phyloP scores from a whole-genome alignment of 2,797 vertebrate species.

The Xenops minutus region DNA sequence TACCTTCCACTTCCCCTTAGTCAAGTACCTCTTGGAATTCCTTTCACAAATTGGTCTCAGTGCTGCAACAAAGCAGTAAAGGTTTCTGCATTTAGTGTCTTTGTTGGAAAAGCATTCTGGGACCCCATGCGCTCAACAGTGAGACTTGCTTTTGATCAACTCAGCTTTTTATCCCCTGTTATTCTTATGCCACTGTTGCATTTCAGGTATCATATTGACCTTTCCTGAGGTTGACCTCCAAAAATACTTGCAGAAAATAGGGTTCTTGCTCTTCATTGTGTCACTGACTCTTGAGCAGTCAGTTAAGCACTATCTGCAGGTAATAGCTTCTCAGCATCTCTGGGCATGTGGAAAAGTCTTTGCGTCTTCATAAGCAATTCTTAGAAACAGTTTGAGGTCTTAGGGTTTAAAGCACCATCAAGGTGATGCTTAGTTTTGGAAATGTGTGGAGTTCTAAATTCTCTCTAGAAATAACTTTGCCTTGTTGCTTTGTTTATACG shows the following conservation, averaged over 20 bases:
- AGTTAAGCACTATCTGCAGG: not conserved
- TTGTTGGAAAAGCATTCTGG: not conserved
- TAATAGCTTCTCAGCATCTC: not conserved
- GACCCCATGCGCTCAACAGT: not conserved
- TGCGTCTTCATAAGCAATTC: not conserved
- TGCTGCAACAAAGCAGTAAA: not conserved
- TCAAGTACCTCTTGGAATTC: not conserved
- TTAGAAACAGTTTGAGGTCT: not conserved
- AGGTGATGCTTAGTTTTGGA: not conserved
- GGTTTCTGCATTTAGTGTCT: not conserved
- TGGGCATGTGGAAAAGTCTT: not conserved
- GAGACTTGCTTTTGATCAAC: not conserved
- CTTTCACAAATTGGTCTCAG: not conserved
- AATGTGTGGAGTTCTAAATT: not conserved
- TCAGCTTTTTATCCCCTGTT: not conserved
- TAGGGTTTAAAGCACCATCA: not conserved
- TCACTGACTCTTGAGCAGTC: not conserved
- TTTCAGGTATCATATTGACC: not conserved
- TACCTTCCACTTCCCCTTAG: not conserved
- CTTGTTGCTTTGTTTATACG: not conserved
- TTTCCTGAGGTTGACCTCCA: not conserved
- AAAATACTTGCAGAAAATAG: not conserved
- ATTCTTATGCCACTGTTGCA: not conserved
- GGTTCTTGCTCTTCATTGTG: not conserved
- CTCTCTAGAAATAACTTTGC: not conserved